Evolutionary conservation across 2,797 vertebrate species (phyloP), one percentile per base, ranked within the genome.

Genomic region (Gastrophryne carolinensis): DNA sequence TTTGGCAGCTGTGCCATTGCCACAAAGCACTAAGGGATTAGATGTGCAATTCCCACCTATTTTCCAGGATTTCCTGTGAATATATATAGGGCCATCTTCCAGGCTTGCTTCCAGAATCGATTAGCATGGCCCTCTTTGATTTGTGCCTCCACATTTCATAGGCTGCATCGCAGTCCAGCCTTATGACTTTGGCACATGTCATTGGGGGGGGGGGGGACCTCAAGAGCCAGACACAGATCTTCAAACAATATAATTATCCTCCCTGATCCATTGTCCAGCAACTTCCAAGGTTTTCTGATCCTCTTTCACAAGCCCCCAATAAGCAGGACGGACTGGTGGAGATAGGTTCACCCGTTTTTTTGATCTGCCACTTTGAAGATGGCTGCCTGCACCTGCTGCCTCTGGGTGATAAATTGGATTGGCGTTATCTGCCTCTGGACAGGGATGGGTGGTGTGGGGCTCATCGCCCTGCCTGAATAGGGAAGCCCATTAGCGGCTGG

Each of bases 201-300:
- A 77, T 71, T 54, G 50, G 27, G 32, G 35, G 67, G 27, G 32
- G 35, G 67, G 26, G 19, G 26, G 49, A 58, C 57, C 65, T 65
- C 71, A 72, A 78, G 61, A 72, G 49, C 60, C 19, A 5, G 32
- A 61, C 27, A 58, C 17, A 60, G 19, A 49, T 72, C 60, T 72
- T 78, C 75, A 78, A 65, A 78, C 60, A 64, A 54, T 72, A 49
- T 78, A 78, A 76, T 76, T 76, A 76, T 69, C 63, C 57, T n/a
- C n/a, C 30, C 27, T 3, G 2, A 41, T 21, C 53, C 35, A 50
- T 78, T 78, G 60, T 65, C 57, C 39, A 21, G 24, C 60, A 6
- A 60, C 72, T 78, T 78, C 67, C 65, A 41, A 78, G 50, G 75
- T 64, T 78, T 60, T 26, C 41, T 0, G 58, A 30, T 21, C 35